Percentiles rank a stretch among this genome's conserved stretches.
Evolutionary conservation across 2,888 invertebrate genomes (phyloP).

Genomic region (Cenopis cana): DNA sequence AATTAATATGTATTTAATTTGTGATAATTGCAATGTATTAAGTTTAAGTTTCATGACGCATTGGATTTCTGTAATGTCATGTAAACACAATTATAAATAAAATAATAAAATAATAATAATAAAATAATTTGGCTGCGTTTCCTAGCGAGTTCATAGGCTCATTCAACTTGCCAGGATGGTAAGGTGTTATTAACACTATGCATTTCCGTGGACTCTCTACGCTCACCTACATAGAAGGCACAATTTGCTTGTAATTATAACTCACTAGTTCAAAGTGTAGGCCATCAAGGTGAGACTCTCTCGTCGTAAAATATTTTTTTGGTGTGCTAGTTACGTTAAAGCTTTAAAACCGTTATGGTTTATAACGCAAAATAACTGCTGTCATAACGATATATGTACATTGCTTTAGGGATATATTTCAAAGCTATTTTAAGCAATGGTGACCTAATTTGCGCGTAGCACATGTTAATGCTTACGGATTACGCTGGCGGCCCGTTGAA

Average conservation of each 20-base stretch:
- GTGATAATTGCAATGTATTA: no score
- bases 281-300: slow-evolving; percentile 6
- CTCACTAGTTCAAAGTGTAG: slow-evolving; percentile 17
- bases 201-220: slow-evolving; percentile 29
- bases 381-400: background rate
- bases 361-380: slow-evolving; percentile 6
- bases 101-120: no score
- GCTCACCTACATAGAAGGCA: slow-evolving; percentile 30
- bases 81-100: no score
- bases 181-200: slow-evolving; percentile 24
- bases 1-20: no score
- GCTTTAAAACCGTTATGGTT: background rate
- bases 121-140: slow-evolving; percentile 69
- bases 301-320: slow-evolving; percentile 11
- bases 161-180: slow-evolving; percentile 21
- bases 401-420: slow-evolving; percentile 8
- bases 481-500: slow-evolving; percentile 8
- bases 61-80: no score
- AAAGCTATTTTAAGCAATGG: slow-evolving; percentile 33
- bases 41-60: no score
- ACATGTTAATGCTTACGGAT: slow-evolving; percentile 27
- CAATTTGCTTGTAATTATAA: slow-evolving; percentile 24
- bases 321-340: slow-evolving; percentile 4
- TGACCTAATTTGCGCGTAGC: slow-evolving; percentile 35
- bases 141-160: slow-evolving; percentile 57